Percentiles rank a stretch among this genome's conserved stretches.
Evolutionary conservation across 2,113 vertebrate species (phyloP).

Genomic region (Rhinogobius similis): DNA sequence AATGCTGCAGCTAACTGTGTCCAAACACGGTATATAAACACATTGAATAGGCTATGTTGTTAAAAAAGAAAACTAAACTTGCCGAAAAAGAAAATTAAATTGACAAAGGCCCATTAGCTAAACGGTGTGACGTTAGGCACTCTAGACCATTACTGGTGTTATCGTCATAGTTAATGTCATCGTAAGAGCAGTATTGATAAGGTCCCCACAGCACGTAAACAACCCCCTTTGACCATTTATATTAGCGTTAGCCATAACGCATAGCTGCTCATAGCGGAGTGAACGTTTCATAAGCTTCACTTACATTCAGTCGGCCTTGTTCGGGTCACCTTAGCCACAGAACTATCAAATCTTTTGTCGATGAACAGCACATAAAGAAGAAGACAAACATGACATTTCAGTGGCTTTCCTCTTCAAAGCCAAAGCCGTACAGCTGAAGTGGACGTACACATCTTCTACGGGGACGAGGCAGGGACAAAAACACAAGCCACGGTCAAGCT

Average conservation of each 20-base stretch:
- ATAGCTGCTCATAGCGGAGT: not conserved
- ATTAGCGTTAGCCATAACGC: not conserved
- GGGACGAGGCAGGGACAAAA: conserved; percentile 11
- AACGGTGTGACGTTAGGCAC: not conserved
- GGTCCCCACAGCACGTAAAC: not conserved
- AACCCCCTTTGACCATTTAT: not conserved
- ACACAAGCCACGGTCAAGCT: conserved; percentile 27
- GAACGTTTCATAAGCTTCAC: conserved; percentile 28
- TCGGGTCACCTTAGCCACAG: conserved; percentile 34
- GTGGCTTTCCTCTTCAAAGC: conserved; percentile 18
- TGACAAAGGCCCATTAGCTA: not conserved
- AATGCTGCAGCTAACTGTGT: not conserved
- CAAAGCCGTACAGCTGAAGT: not conserved
- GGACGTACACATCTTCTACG: conserved; percentile 22
- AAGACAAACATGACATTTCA: conserved; percentile 33
- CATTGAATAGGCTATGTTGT: not conserved
- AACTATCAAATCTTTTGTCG: conserved; percentile 29
- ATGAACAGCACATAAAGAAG: conserved; percentile 32
- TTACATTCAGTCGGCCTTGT: conserved; percentile 53
- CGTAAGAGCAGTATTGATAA: not conserved
- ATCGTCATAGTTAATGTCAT: not conserved
- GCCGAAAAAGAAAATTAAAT: not conserved
- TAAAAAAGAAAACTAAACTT: not conserved
- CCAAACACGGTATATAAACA: not conserved
- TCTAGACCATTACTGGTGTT: not conserved